A percentile compares a stretch with the other conserved stretches of the same genome.
These are phyloP conservation scores for Oophaga pumilio DNA, from an alignment of 2,113 vertebrate genomes.

Conservation along the genomic window DNA sequence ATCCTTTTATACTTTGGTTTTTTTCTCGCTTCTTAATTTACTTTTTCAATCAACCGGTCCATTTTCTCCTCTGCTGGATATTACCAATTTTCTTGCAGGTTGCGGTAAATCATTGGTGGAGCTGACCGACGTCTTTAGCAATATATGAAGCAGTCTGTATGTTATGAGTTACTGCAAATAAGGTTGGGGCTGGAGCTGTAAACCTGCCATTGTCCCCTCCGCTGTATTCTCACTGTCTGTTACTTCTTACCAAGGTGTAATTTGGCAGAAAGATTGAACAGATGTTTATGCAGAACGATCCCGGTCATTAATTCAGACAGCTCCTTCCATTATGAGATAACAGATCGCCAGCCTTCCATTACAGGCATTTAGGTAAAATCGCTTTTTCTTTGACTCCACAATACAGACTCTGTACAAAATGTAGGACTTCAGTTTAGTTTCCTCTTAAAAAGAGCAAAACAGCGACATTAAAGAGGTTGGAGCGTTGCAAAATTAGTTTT, in stretches of 20 bases:
- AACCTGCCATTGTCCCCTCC: conserved; percentile 72
- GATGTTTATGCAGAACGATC: conserved; percentile 65
- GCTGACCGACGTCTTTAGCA: conserved; percentile 64
- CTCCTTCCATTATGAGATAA: conserved; percentile 30
- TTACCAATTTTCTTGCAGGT: conserved; percentile 60
- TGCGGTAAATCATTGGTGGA: conserved; percentile 70
- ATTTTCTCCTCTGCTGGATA: conserved; percentile 68
- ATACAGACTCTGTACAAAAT: neutral
- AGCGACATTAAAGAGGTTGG: neutral
- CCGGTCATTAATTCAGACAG: conserved; percentile 43
- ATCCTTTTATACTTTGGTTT: conserved; percentile 18
- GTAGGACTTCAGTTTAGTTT: neutral
- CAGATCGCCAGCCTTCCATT: conserved; percentile 7
- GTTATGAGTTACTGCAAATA: conserved; percentile 82
- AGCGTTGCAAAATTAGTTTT: neutral
- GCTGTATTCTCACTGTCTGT: conserved; percentile 66
- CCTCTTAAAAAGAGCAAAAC: neutral
- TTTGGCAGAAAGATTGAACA: conserved; percentile 64
- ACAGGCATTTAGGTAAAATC: conserved; percentile 9
- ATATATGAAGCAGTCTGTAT: conserved; percentile 67
- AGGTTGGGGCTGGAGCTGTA: conserved; percentile 66
- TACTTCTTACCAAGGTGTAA: conserved; percentile 62
- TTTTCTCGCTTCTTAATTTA: conserved; percentile 67
- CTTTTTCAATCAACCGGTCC: conserved; percentile 71
- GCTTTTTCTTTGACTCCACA: neutral